Percentiles rank a stretch among this genome's conserved stretches.
Conservation (phyloP, 2,113 vertebrate genomes). For the Nannobrachium achirus region DNA sequence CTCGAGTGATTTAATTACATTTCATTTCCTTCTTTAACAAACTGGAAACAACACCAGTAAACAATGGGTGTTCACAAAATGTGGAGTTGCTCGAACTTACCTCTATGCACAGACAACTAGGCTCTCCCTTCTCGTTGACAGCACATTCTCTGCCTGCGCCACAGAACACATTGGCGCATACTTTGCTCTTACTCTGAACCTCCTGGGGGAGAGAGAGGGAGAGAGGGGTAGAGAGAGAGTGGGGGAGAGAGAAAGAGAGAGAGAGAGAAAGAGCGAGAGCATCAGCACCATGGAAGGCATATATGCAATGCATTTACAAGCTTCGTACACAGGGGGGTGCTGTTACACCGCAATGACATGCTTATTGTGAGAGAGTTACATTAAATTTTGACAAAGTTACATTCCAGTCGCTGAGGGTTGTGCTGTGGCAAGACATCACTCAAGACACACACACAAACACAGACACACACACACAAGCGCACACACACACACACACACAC, state of each 20-base stretch:
- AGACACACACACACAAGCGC: too few relatives aligned
- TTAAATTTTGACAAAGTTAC: too few relatives aligned
- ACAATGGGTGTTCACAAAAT: too few relatives aligned
- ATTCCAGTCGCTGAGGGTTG: too few relatives aligned
- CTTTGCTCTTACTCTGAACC: constrained; percentile 94
- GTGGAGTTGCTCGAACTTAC: constrained; percentile 36
- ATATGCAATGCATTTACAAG: constrained; percentile 7
- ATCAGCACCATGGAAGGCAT: background rate
- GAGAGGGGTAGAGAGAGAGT: constrained; percentile 22
- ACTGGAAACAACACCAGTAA: background rate
- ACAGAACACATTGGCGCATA: constrained; percentile 98
- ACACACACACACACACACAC: background rate
- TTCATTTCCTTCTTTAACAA: too few relatives aligned
- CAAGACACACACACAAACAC: too few relatives aligned
- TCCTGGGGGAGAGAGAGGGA: constrained; percentile 81
- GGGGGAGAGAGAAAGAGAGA: constrained; percentile 11
- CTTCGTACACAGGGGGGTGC: constrained; percentile 44
- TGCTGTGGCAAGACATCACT: too few relatives aligned
- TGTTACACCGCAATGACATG: constrained; percentile 15
- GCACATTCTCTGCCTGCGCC: constrained; percentile 96
- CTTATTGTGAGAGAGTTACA: background rate
- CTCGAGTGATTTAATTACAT: background rate
- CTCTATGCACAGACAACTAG: constrained; percentile 97
- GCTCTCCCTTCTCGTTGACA: constrained; percentile 94
- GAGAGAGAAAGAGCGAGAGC: constrained; percentile 9